Evolutionary conservation across 1,140 invertebrate species (phyloP), one percentile per base, ranked within the genome.

Genomic region (Matsumurasca onukii): DNA sequence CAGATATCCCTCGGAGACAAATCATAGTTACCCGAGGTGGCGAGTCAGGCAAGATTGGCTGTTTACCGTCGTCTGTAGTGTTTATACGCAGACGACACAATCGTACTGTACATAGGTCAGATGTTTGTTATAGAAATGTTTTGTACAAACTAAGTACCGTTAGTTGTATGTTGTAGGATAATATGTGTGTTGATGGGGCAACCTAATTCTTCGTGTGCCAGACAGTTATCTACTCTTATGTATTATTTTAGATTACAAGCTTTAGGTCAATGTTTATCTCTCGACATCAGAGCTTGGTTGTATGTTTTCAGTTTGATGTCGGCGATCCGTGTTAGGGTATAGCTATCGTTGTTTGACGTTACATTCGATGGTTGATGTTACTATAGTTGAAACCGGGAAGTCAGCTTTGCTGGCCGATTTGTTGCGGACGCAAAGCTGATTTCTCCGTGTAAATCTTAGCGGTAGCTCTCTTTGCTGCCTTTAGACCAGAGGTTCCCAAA

Each of bases 231-330:
- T 17, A 39, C 5, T 39, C 30, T 27, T 27, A 17, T 59, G 55
- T 59, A 27, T 59, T 59, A 27, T 59, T 59, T 59, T 59, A 59
- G 55, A 59, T 59, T 59, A 59, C 22, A 59, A 59, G 55, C 55
- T 59, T 51, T 29, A 25, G 22, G 24, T 59, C 55, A 24, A 29
- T 59, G 55, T 59, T 59, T 5, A 59, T 59, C 30, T 27, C 25
- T 27, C 24, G 15, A 3, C n/a, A 24, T 59, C 25, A 27, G 24
- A 2, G 55, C 55, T 59, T 59, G 55, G 55, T 59, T 59, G 55
- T 59, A 59, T 59, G 25, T 59, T 59, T 59, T 59, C 22, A 29
- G 22, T 59, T 59, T 25, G 25, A 3, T 25, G 25, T 27, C 24
- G 30, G 55, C 55, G 55, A 24, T 59, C 55, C 5, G 15, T 5